Percentiles rank a stretch among this genome's conserved stretches.
phyloP scores from a whole-genome alignment of 1,140 invertebrate genomes.

The Panulirus ornatus region DNA sequence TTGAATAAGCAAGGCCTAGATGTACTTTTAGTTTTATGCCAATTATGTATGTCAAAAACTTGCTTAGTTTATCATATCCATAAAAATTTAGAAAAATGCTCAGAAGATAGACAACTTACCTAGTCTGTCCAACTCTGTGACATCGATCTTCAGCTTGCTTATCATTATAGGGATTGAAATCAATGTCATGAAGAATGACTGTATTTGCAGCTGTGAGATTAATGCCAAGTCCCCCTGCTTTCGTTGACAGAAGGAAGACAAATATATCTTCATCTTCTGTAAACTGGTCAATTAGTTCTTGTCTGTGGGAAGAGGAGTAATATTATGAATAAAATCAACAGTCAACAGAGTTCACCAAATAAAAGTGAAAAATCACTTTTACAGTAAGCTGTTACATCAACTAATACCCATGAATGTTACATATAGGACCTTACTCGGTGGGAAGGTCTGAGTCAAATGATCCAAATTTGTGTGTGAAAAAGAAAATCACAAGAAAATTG shows the following conservation, averaged over 20 bases:
- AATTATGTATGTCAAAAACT: too few relatives aligned
- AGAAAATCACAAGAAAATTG: too few relatives aligned
- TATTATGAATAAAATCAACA: too few relatives aligned
- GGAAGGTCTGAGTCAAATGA: too few relatives aligned
- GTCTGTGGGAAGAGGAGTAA: constrained; percentile 76
- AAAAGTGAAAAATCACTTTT: too few relatives aligned
- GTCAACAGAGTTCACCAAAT: too few relatives aligned
- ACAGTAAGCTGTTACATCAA: too few relatives aligned
- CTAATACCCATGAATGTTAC: too few relatives aligned
- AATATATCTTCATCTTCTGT: constrained; percentile 80
- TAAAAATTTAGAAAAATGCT: too few relatives aligned
- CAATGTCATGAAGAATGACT: constrained; percentile 83
- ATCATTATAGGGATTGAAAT: constrained; percentile 97
- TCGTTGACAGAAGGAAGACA: constrained; percentile 82
- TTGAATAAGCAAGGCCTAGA: not conserved
- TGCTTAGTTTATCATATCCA: too few relatives aligned
- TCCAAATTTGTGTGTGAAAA: too few relatives aligned
- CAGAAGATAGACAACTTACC: constrained; percentile 81
- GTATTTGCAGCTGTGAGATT: constrained; percentile 82
- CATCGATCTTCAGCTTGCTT: constrained; percentile 98
- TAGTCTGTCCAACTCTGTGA: constrained; percentile 95
- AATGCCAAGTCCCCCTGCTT: constrained; percentile 82
- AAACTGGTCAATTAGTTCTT: constrained; percentile 81
- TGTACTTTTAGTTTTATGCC: not conserved
- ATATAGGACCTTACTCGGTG: too few relatives aligned